These are phyloP conservation scores for Scleropages formosus DNA, from an alignment of 2,797 vertebrate genomes.

Conservation along the genomic window DNA sequence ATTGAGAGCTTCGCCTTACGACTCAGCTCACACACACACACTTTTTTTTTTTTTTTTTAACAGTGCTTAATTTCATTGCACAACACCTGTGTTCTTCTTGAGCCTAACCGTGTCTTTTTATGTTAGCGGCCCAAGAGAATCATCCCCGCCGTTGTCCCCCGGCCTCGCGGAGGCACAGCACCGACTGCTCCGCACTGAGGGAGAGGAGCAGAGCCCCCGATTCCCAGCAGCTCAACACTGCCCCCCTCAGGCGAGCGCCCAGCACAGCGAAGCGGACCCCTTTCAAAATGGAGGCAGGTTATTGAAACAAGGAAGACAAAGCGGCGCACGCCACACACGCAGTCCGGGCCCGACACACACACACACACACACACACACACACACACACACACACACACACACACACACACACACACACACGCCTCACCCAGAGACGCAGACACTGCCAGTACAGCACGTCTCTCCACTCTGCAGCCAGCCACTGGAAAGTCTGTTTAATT, in stretches of 20 bases:
- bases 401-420: slow-evolving; percentile 6
- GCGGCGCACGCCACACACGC: slow-evolving; percentile 33
- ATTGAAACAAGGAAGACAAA: slow-evolving; percentile 49
- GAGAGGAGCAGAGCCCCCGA: too few species aligned
- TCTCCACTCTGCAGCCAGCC: slow-evolving; percentile 9
- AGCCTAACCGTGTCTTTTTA: too few species aligned
- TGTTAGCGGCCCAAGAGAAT: too few species aligned
- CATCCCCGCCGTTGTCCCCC: too few species aligned
- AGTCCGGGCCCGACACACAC: too few species aligned
- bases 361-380: slow-evolving; percentile 7
- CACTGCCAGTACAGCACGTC: slow-evolving; percentile 5
- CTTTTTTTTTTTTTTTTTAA: too few species aligned
- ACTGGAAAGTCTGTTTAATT: slow-evolving; percentile 19
- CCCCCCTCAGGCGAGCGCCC: not conserved
- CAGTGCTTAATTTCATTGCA: too few species aligned
- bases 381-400: not conserved
- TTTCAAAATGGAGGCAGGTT: not conserved
- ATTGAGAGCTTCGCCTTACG: too few species aligned
- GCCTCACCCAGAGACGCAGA: slow-evolving; percentile 36
- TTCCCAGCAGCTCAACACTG: not conserved
- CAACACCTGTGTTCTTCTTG: too few species aligned
- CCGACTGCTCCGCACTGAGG: too few species aligned
- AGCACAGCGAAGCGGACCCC: not conserved
- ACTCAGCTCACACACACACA: too few species aligned
- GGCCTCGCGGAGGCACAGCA: slow-evolving; percentile 2